Conservation (phyloP, 1,140 invertebrate species). For the Oreohelix idahoensis region DNA sequence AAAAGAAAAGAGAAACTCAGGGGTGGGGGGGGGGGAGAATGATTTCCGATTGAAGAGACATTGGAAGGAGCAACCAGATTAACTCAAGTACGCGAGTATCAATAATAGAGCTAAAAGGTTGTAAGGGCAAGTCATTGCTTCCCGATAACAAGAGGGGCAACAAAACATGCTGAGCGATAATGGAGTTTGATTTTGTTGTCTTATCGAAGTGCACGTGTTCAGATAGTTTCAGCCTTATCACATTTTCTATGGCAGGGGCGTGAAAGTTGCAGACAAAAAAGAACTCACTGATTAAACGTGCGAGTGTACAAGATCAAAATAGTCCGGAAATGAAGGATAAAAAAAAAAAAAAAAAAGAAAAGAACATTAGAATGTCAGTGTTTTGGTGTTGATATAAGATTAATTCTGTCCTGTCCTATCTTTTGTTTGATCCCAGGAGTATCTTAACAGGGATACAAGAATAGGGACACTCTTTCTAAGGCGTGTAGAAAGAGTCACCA, state of each 20-base stretch:
- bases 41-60: neutral
- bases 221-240: neutral
- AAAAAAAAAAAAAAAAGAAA: neutral
- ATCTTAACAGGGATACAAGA: no score
- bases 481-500: no score
- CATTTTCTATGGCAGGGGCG: neutral
- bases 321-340: neutral
- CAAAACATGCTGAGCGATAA: neutral
- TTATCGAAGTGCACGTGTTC: neutral
- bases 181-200: neutral
- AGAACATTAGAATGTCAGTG: neutral
- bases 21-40: neutral
- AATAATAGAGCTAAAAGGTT: neutral
- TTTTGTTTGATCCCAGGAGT: neutral
- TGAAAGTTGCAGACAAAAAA: neutral
- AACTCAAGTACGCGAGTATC: constrained; percentile 13
- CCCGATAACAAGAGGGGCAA: neutral
- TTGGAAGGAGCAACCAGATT: neutral
- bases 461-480: no score
- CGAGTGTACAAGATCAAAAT: neutral
- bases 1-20: neutral
- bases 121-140: constrained; percentile 3
- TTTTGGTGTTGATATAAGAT: neutral
- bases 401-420: neutral
- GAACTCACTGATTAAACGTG: neutral